These are phyloP conservation scores for Maccullochella peelii DNA, from an alignment of 2,113 vertebrate species.

Conservation along the genomic window DNA sequence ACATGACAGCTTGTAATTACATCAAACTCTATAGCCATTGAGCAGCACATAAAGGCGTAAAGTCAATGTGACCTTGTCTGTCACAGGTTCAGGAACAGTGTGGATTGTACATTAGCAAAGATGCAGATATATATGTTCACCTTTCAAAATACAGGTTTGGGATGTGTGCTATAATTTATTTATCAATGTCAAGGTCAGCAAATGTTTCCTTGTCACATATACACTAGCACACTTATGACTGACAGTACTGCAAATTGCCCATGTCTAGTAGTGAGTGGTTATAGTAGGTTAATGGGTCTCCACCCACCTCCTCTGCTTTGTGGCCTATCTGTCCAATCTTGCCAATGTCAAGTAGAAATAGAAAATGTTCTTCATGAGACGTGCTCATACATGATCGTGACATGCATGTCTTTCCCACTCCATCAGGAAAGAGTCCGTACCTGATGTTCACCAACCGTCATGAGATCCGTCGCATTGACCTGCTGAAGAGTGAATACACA, in stretches of 20 bases:
- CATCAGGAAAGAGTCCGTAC: slow-evolving; percentile 91
- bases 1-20: neutral
- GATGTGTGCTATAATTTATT: neutral
- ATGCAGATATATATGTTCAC: neutral
- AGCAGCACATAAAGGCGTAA: neutral
- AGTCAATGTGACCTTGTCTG: slow-evolving; percentile 27
- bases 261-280: neutral
- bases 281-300: slow-evolving; percentile 8
- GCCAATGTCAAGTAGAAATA: neutral
- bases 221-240: neutral
- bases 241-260: slow-evolving; percentile 1
- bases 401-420: slow-evolving; percentile 11
- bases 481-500: slow-evolving; percentile 92
- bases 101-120: neutral
- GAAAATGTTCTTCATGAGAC: neutral
- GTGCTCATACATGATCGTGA: neutral
- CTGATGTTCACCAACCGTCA: slow-evolving; percentile 98
- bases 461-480: slow-evolving; percentile 93
- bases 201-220: neutral
- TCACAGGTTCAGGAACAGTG: neutral
- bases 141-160: slow-evolving; percentile 15
- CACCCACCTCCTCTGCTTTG: neutral
- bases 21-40: neutral
- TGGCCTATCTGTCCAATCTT: neutral
- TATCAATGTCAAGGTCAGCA: slow-evolving; percentile 9